Percentiles rank a stretch among this genome's conserved stretches.
Conservation (phyloP, 2,113 vertebrate genomes). For the Nibea coibor region DNA sequence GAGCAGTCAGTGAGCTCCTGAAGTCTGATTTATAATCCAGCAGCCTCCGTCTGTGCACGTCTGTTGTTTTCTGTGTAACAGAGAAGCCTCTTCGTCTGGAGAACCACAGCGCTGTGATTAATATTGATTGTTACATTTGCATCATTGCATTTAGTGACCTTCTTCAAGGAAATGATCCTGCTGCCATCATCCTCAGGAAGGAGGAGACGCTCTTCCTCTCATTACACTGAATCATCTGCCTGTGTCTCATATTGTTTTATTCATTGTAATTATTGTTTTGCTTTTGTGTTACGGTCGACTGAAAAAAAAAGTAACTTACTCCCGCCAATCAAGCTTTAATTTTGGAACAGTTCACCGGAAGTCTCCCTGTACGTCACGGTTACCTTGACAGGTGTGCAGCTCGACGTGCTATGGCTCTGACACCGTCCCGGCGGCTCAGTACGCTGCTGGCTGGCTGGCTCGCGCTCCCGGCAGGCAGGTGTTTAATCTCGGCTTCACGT, state of each 20-base stretch:
- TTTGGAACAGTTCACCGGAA: conserved; percentile 56
- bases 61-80: background rate
- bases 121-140: background rate
- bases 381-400: conserved; percentile 28
- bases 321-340: conserved; percentile 11
- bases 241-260: background rate
- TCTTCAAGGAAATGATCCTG: background rate
- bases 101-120: background rate
- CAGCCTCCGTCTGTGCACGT: too few relatives aligned
- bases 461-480: background rate
- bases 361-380: accelerated
- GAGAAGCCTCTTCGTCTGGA: background rate
- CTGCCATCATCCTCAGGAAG: background rate
- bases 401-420: conserved; percentile 22
- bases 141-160: background rate
- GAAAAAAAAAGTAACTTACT: too few relatives aligned
- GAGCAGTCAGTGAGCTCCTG: background rate
- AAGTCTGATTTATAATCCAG: background rate
- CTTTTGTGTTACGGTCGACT: too few relatives aligned
- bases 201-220: background rate
- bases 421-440: conserved; percentile 25
- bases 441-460: conserved; percentile 21
- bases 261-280: background rate
- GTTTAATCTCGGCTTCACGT: background rate
- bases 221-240: background rate